A percentile compares a stretch with the other conserved stretches of the same genome.
phyloP scores from a whole-genome alignment of 1,140 invertebrate species.

The Orius laevigatus region DNA sequence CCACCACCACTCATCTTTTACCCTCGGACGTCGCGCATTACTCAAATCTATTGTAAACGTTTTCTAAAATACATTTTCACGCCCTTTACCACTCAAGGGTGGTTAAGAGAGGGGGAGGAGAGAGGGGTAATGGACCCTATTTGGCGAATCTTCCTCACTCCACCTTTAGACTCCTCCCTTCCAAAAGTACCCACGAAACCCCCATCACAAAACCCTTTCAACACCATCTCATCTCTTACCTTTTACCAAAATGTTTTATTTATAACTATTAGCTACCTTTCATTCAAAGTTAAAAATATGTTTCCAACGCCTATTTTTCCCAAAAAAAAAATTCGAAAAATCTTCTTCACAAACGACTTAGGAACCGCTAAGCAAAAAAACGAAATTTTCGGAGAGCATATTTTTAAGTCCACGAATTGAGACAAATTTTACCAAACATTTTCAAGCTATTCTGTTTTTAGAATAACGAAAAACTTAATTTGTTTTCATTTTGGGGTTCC shows the following conservation, averaged over 20 bases:
- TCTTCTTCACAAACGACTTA: too few relatives aligned
- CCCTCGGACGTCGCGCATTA: too few relatives aligned
- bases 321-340: too few relatives aligned
- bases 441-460: too few relatives aligned
- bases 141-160: neutral
- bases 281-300: neutral
- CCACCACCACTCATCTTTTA: too few relatives aligned
- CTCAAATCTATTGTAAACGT: neutral
- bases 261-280: too few relatives aligned
- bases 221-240: neutral
- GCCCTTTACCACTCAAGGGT: neutral
- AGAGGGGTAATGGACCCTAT: constrained; percentile 4
- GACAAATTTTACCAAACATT: too few relatives aligned
- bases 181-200: constrained; percentile 1
- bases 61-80: constrained; percentile 6
- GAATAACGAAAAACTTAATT: too few relatives aligned
- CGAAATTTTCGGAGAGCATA: too few relatives aligned
- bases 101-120: neutral
- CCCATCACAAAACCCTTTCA: neutral
- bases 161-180: neutral
- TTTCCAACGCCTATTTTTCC: constrained; percentile 9
- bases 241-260: neutral
- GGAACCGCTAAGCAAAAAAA: too few relatives aligned
- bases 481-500: too few relatives aligned
- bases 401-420: too few relatives aligned